Conservation (phyloP, 2,113 vertebrate species). For the Tragelaphus strepsiceros region DNA sequence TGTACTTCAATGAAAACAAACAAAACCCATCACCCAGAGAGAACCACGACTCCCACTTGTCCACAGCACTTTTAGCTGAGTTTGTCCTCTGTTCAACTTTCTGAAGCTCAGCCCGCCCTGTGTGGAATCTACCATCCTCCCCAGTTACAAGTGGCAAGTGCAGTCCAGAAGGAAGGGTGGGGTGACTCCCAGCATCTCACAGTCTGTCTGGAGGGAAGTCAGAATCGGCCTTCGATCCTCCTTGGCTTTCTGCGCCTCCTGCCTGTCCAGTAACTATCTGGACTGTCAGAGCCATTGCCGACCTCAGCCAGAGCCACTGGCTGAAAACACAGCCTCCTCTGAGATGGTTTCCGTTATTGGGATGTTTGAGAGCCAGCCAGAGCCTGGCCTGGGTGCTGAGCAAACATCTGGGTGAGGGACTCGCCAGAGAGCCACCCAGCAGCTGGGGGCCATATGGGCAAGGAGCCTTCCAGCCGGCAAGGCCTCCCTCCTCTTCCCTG, state of each 20-base stretch:
- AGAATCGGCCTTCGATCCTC: background rate
- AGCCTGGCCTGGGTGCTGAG: background rate
- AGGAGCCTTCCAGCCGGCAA: background rate
- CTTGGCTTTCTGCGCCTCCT: background rate
- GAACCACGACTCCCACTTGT: background rate
- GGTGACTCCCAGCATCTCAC: background rate
- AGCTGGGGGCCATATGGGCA: constrained; percentile 41
- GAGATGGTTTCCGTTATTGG: background rate
- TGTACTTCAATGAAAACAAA: background rate
- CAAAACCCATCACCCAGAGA: background rate
- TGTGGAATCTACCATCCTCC: background rate
- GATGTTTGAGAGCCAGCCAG: constrained; percentile 31
- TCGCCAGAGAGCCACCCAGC: background rate
- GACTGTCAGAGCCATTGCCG: background rate
- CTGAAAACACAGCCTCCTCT: constrained; percentile 14
- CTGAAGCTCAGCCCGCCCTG: background rate
- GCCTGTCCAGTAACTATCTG: background rate
- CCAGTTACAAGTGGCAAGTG: background rate
- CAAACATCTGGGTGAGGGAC: constrained; percentile 14
- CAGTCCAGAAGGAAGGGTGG: background rate
- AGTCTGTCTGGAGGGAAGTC: background rate
- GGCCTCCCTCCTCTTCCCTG: background rate
- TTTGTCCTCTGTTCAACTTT: background rate
- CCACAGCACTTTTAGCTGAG: background rate
- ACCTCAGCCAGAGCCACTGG: background rate